Base-by-base conservation (phyloP, 2,113 vertebrate species). In the Thermophis baileyi region DNA sequence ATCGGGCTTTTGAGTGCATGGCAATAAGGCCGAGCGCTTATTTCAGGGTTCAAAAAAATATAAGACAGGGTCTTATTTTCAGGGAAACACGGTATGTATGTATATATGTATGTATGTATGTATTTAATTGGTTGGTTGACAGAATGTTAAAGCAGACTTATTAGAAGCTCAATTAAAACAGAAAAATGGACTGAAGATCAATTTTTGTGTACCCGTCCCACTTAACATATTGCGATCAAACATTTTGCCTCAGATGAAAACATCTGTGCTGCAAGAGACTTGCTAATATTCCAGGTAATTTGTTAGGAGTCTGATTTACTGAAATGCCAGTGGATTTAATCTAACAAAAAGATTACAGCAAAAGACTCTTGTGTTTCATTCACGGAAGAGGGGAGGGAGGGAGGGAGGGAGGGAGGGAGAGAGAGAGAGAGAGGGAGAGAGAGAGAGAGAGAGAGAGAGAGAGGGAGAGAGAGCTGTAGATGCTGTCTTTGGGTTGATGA, bases 211-310 rank as follows among this genome's bases (percentile, higher is more conserved):
- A 27, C n/a, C 14, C 5, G 12, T 35, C 63, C 60, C 40, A 90
- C 81, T 47, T 81, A 95, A 86, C 3, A 30, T 93, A 57, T 2
- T 86, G 40, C 24, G 93, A 44, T 92, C 74, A 93, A 90, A 93
- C 88, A 63, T 90, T 90, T 69, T 95, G 1, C 35, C 91, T 95
- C 57, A 86, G 90, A 89, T 92, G 22, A 90, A 95, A 95, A 93
- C 1, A 22, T 49, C 25, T 94, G 44, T 94, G 94, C 47, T 93
- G 25, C 25, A 25, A 50, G 95, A 93, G 6, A 47, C n/a, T 89
- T 85, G 74, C 88, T 95, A 92, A 94, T 96, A 96, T 94, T 95
- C n/a, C 74, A 86, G 35, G 20, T 85, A 94, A 94, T 92, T 95
- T 94, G 24, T 93, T 95, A 94, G 44, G 49, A 60, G 47, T 69